Evolutionary conservation across 2,113 vertebrate genomes (phyloP).

Genomic region (Redunca redunca): DNA sequence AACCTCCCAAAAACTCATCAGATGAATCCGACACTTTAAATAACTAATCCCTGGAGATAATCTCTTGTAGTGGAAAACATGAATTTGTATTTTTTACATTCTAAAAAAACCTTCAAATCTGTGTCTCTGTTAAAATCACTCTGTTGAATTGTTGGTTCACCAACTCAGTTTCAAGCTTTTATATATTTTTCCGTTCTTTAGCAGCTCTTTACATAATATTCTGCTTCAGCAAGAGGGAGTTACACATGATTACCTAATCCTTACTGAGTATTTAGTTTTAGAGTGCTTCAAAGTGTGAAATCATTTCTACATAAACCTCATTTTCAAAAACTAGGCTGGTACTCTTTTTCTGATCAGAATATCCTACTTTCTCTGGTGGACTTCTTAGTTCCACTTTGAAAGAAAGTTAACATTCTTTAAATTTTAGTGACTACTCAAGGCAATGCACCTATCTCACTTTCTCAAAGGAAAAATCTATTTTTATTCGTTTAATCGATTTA

Average conservation of each 20-base stretch:
- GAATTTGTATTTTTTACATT: background rate
- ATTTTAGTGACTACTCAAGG: background rate
- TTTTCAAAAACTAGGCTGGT: background rate
- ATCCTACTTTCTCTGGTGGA: background rate
- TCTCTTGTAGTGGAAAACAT: background rate
- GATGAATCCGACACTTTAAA: background rate
- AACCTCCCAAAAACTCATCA: background rate
- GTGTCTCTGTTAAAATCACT: background rate
- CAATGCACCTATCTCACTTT: background rate
- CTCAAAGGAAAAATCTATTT: background rate
- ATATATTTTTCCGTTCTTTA: background rate
- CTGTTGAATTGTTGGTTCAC: background rate
- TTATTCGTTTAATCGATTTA: background rate
- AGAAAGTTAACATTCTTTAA: background rate
- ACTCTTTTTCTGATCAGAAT: background rate
- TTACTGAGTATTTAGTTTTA: background rate
- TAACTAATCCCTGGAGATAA: background rate
- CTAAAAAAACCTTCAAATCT: background rate
- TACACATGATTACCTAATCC: background rate
- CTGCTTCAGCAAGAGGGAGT: background rate
- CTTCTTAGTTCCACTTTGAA: background rate
- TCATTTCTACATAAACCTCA: slow-evolving; percentile 25
- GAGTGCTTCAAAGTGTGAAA: background rate
- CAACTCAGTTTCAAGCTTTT: background rate
- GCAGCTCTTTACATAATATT: background rate